Evolutionary conservation across 2,113 vertebrate genomes (phyloP), one percentile per base, ranked within the genome.

Genomic region (Megalops atlanticus): DNA sequence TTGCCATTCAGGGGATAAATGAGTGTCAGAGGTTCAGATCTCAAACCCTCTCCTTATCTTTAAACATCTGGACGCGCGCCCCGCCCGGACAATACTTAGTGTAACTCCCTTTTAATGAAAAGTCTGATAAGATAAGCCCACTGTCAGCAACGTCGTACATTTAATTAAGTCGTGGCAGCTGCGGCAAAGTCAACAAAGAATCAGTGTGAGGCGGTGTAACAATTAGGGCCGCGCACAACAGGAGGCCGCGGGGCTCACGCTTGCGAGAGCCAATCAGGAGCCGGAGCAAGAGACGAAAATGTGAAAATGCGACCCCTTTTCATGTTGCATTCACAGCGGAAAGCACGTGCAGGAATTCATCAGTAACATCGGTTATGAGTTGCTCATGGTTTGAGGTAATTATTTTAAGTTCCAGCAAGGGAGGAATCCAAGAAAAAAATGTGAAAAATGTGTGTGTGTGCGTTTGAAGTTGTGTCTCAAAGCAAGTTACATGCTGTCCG

Each of bases 121-220:
- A 27, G n/a, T 79, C 39, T n/a, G 74, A 85, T 85, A 80, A 85
- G 84, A 87, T 83, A 82, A 80, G 74, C 11, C 68, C 68, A 77
- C 77, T 31, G 58, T 73, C 45, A 24, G 43, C 84, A 52, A 81
- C 52, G 72, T 36, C 43, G 69, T 38, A 3, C 71, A 77, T 84
- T 87, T 80, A 76, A 81, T 76, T 81, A 64, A 47, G 49, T 38
- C 41, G 27, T 58, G 45, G 58, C n/a, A 64, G 24, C 31, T 31
- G 78, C 76, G 74, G 76, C 79, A 76, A 77, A 84, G 52, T 81
- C 54, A 85, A 82, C 83, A 74, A 35, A 45, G 72, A 82, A 73
- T 41, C 78, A 38, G 18, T 71, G 68, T 39, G 39, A 74, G 83
- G 82, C 16, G 74, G 82, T 80, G 81, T 83, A 84, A 64, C n/a